Base-by-base conservation (phyloP, 2,888 invertebrate genomes). In the Microctonus brassicae region DNA sequence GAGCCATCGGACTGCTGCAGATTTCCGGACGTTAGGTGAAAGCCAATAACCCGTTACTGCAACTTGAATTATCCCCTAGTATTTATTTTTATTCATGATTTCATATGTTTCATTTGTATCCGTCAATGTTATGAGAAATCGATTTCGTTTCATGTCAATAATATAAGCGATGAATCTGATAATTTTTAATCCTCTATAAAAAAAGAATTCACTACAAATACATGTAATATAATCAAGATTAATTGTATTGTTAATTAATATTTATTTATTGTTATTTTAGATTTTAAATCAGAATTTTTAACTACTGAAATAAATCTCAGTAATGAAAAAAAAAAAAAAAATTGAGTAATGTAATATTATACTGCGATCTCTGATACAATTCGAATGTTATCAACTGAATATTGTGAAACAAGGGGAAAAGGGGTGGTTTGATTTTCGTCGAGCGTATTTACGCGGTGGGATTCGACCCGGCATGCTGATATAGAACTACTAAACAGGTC, bases 401-500 rank as follows among this genome's bases (percentile, higher is more conserved):
- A 36, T 55, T 57, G 22, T 39, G 36, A 47, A 47, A n/a, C n/a
- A n/a, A n/a, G n/a, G n/a, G n/a, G n/a, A n/a, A n/a, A n/a, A n/a
- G n/a, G n/a, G 47, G 20, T 24, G 66, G 66, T 57, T 66, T 66
- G 66, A 66, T 66, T 66, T 47, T 60, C 47, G 60, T 26, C 26
- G 67, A 57, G 57, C 17, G 39, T 57, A 71, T 67, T 69, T 57
- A 62, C 63, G 57, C 47, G 73, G 58, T 67, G 72, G 73, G 71
- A 58, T 66, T 65, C 74, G 75, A 69, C 73, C 75, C 74, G 69
- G 17, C 75, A 76, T 81, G 82, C 85, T 86, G 86, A 87, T 86
- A 85, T 85, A 86, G 84, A 86, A 86, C 86, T 84, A 84, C 86
- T 87, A 87, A 87, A 87, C 87, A 87, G 86, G 84, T 84, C 85